These are phyloP conservation scores for Fundulus diaphanus DNA, from an alignment of 2,797 vertebrate genomes.

Conservation along the genomic window DNA sequence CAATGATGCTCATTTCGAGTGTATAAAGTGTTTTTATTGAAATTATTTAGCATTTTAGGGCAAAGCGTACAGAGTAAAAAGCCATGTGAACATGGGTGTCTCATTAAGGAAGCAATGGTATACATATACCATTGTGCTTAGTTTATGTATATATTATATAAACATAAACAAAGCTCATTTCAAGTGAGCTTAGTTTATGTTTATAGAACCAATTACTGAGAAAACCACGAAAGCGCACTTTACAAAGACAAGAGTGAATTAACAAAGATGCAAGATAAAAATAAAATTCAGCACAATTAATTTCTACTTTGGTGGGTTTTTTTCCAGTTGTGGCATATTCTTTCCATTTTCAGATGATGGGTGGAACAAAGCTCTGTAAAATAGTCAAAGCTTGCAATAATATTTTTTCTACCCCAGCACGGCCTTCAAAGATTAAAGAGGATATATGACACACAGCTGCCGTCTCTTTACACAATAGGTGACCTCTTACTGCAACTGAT, in stretches of 20 bases:
- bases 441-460: background rate
- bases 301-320: background rate
- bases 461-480: background rate
- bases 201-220: background rate
- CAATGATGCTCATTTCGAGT: slow-evolving; percentile 12
- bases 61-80: background rate
- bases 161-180: too few species aligned
- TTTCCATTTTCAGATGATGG: too few species aligned
- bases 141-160: background rate
- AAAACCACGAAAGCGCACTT: background rate
- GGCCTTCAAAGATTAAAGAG: background rate
- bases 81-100: background rate
- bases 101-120: background rate
- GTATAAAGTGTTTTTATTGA: slow-evolving; percentile 7
- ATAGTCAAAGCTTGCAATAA: background rate
- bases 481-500: background rate
- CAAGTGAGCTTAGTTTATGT: background rate
- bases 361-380: background rate
- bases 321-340: background rate
- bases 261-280: background rate
- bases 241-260: background rate
- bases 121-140: background rate
- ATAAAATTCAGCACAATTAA: background rate
- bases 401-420: background rate
- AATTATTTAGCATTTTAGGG: slow-evolving; percentile 12